Base-by-base conservation (phyloP, 2,888 invertebrate species). In the Drosophila anomelani region DNA sequence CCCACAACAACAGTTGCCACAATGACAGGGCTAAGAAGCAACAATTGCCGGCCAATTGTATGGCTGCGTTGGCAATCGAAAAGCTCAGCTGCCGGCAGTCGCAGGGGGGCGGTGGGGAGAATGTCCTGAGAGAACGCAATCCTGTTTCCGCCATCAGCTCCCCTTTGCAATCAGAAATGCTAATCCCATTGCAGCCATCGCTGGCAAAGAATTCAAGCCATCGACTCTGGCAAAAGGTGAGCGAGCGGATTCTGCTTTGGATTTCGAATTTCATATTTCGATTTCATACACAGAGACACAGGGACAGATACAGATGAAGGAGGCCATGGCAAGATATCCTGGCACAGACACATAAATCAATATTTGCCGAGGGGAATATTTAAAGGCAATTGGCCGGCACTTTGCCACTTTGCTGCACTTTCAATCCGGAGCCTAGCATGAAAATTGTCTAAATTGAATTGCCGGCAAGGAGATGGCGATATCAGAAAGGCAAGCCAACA, bases 41-140 rank as follows among this genome's bases (percentile, higher is more conserved):
- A 75, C 81, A 78, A 83, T 78, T 71, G 88, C 62, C 55, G 67
- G 81, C 85, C 78, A 77, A 81, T 87, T 85, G 79, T 69, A 63
- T 68, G 68, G 63, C 64, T 57, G 66, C 59, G 39, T 55, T 70
- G 58, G 39, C 36, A 53, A 53, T 53, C 36, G 26, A 44, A 26
- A 53, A 51, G 51, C 26, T n/a, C 41, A 9, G 60, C 55, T 32
- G 20, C 32, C 13, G 61, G 13, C 36, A 26, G 23, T 15, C 15
- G 26, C 26, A 8, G 39, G 47, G 10, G 4, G 41, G 1, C 29
- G 7, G 29, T 3, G 29, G 7, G 29, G 2, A 5, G 13, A 36
- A 43, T 58, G 44, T 74, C 58, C 73, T 75, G 67, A 12, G 54
- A 51, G 43, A 59, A 59, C 74, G 47, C 61, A 75, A 67, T 82